These are phyloP conservation scores for Lytechinus pictus DNA, from an alignment of 35 echinoderm and acorn worm genomes.

Conservation along the genomic window DNA sequence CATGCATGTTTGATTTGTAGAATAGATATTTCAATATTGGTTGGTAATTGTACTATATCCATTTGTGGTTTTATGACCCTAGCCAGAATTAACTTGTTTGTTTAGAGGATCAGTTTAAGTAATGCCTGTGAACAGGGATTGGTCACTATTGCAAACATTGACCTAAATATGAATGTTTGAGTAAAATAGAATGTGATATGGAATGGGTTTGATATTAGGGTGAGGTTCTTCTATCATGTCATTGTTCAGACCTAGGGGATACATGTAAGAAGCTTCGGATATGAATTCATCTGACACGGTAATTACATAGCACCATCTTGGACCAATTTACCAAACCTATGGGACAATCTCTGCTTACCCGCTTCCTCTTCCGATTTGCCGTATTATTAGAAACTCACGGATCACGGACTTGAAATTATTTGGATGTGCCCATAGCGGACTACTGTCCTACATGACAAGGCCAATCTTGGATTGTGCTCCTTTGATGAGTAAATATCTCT, in stretches of 20 bases:
- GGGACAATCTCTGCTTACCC: constrained; percentile 26
- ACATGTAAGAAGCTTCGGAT: background rate
- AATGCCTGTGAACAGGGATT: background rate
- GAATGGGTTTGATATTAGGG: background rate
- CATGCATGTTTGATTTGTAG: background rate
- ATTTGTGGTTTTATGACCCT: background rate
- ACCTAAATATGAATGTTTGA: constrained; percentile 15
- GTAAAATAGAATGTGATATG: constrained; percentile 24
- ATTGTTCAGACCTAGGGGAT: constrained; percentile 29
- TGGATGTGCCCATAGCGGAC: background rate
- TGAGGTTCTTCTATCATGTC: constrained; percentile 37
- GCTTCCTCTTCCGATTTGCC: constrained; percentile 48
- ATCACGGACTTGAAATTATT: background rate
- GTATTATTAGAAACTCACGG: constrained; percentile 37
- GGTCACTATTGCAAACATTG: background rate
- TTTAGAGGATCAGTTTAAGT: background rate
- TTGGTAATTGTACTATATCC: background rate
- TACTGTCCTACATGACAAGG: constrained; percentile 17
- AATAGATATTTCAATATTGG: background rate
- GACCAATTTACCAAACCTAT: constrained; percentile 26
- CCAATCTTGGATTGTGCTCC: background rate
- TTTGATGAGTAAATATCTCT: background rate
- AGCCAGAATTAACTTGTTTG: background rate
- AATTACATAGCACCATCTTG: constrained; percentile 20
- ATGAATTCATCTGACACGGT: constrained; percentile 43